Base-by-base conservation (phyloP, 2,888 invertebrate species). In the Patella ulyssiponensis region DNA sequence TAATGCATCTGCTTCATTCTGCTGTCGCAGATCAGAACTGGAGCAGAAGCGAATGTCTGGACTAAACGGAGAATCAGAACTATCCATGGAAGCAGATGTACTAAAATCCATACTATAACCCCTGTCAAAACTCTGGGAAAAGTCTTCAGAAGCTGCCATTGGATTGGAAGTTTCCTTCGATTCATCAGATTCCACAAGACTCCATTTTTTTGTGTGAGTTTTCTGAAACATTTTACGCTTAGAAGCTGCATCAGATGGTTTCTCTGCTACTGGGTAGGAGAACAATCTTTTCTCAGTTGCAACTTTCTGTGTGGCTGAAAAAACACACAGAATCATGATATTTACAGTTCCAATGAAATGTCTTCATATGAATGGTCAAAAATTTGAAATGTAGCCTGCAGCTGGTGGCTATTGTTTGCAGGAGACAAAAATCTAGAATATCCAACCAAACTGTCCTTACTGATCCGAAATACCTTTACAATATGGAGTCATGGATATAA, bases 81-180 rank as follows among this genome's bases (percentile, higher is more conserved):
- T 85, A 78, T 85, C 85, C 23, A 82, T 83, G 23, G 85, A 85
- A 73, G 79, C 81, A 0, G 82, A 80, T 14, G 84, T 84, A 71
- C 82, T 82, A 77, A 83, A 83, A 27, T 80, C 80, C 33, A 80
- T 77, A 71, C 80, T 81, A 11, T 77, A 77, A 12, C 76, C 73
- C 27, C 80, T 71, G 33, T 81, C 81, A 64, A 77, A 76, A 71
- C 79, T 78, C 71, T 52, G 71, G 17, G 70, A 27, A 3, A 76
- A 20, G 33, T 73, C 73, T 33, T 54, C 71, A n/a, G 53, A 72
- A 1, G 56, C 72, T 1, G 9, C n/a, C 9, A 44, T 44, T 14
- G 15, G 71, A 44, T 44, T 44, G 44, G 44, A 44, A 69, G 20
- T 56, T 56, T 56, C 75, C 17, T 77, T 76, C 0, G 69, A 79